Base-by-base conservation (phyloP, 2,113 vertebrate genomes). In the Tympanuchus pallidicinctus region DNA sequence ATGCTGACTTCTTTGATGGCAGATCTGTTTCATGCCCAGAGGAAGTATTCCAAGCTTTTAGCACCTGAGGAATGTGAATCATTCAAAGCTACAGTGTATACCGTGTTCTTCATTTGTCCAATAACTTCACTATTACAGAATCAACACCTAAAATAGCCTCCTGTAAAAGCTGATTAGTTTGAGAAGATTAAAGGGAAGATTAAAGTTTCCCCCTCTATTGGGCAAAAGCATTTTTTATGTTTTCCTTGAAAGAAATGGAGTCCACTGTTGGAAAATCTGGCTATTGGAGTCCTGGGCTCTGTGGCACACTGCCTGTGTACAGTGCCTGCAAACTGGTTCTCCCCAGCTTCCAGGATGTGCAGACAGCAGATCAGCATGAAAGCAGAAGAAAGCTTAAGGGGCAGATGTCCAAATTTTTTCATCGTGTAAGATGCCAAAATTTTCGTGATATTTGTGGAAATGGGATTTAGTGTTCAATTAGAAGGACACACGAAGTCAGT, bases 41-140 rank as follows among this genome's bases (percentile, higher is more conserved):
- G 85, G 95, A 96, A 97, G 85, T 92, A 96, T 94, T 96, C 94
- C 88, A 89, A 92, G 66, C 79, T 67, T 95, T 90, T 75, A 92
- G 88, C 72, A 96, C 94, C 95, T 91, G 93, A 94, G 91, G 96
- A 97, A 96, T 95, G 85, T 1, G 7, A 91, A 86, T 86, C 86
- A 57, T 89, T 92, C 82, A 52, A 57, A 88, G 79, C n/a, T 18
- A 47, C 87, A 89, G 69, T 65, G 77, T 54, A 83, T 91, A 82
- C 89, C 34, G 2, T 61, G 79, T 56, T 92, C 91, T 81, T 88
- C 87, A 83, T 96, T 91, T 86, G 85, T 88, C 82, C 75, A 48
- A 67, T 96, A 96, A 93, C 89, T 94, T 92, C 72, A 60, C 75
- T 86, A 64, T 89, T 94, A 88, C 85, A 94, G 89, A 92, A 91